A percentile compares a stretch with the other conserved stretches of the same genome.
These are phyloP conservation scores for Leptarthrus brevirostris DNA, from an alignment of 2,888 invertebrate genomes.

Conservation along the genomic window DNA sequence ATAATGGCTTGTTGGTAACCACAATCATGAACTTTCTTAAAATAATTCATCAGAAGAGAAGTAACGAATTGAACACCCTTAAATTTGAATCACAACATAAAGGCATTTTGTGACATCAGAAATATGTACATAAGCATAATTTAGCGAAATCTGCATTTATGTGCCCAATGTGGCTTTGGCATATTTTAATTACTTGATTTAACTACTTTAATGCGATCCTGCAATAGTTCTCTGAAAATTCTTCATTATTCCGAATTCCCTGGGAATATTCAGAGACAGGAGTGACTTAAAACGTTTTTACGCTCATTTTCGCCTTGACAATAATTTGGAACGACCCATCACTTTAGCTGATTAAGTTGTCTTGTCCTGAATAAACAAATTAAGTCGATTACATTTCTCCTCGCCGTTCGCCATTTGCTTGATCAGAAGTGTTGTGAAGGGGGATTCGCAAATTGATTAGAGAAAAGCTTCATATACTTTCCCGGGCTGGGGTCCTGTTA, in stretches of 20 bases:
- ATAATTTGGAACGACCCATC: conserved; percentile 38
- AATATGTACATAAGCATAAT: too few relatives aligned
- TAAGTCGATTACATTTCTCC: conserved; percentile 20
- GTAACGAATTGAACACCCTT: too few relatives aligned
- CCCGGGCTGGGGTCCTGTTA: not conserved
- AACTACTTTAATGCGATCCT: not conserved
- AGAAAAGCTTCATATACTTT: too few relatives aligned
- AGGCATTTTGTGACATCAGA: too few relatives aligned
- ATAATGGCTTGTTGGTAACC: too few relatives aligned
- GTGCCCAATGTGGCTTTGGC: too few relatives aligned
- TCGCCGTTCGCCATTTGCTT: not conserved
- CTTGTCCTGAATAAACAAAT: conserved; percentile 40
- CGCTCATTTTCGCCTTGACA: conserved; percentile 39
- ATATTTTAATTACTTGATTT: not conserved
- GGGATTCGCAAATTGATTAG: too few relatives aligned
- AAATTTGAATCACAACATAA: too few relatives aligned
- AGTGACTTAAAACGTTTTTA: not conserved
- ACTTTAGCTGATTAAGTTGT: conserved; percentile 41
- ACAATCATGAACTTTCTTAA: too few relatives aligned
- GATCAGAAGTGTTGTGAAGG: too few relatives aligned
- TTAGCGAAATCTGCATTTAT: too few relatives aligned
- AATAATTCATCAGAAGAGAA: too few relatives aligned
- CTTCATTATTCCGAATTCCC: not conserved
- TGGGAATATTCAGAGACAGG: not conserved
- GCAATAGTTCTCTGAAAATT: not conserved